Percentiles rank a stretch among this genome's conserved stretches.
Conservation (phyloP, 2,797 vertebrate genomes). For the Myotis myotis region DNA sequence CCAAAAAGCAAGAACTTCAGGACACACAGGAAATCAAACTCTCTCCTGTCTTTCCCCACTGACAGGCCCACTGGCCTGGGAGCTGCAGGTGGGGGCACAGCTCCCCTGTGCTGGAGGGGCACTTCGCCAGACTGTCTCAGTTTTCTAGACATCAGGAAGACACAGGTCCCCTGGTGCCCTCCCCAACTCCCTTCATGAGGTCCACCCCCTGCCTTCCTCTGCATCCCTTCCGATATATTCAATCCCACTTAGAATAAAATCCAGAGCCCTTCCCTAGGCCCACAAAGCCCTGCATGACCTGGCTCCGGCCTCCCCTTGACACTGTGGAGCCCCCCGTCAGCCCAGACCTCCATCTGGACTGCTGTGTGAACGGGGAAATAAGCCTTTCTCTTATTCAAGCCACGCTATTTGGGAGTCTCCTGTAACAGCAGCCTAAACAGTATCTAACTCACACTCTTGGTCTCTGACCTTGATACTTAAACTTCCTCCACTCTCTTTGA, state of each 20-base stretch:
- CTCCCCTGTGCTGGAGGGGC: fast-evolving
- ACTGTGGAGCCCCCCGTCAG: background rate
- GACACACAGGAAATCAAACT: background rate
- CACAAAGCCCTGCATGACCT: background rate
- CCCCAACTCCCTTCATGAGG: background rate
- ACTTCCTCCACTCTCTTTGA: background rate
- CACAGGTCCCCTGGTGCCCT: no score
- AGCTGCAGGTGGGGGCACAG: background rate
- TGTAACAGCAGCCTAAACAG: background rate
- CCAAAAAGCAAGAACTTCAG: background rate
- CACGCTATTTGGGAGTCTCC: background rate
- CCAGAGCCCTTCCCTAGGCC: background rate
- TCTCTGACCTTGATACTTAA: background rate
- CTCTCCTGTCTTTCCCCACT: background rate
- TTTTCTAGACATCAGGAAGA: background rate
- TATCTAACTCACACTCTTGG: background rate
- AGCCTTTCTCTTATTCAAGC: background rate
- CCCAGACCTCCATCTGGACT: background rate
- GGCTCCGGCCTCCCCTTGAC: background rate
- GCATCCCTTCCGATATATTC: background rate
- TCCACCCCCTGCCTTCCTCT: background rate
- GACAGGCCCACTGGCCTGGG: background rate
- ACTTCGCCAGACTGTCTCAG: background rate
- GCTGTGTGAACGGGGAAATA: background rate
- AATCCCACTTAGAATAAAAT: background rate